Base-by-base conservation (phyloP, 2,888 invertebrate genomes). In the Tachina lurida region DNA sequence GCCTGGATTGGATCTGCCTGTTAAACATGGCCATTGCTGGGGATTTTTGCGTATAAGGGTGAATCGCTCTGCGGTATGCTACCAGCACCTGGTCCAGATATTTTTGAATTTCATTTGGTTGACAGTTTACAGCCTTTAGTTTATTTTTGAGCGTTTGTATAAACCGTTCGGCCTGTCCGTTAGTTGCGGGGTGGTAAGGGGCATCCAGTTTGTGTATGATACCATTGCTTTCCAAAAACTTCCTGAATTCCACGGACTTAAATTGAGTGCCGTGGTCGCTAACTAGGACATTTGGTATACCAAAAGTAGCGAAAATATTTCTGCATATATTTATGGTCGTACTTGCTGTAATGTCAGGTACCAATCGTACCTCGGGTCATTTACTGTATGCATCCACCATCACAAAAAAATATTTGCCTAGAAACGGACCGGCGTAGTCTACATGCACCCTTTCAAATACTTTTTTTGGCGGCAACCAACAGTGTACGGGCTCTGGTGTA, bases 221-320 rank as follows among this genome's bases (percentile, higher is more conserved):
- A 5, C 31, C 58, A 31, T 60, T 60, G 10, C 15, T n/a, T 60
- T 60, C 39, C 39, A 60, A 54, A 54, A 54, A 54, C 52, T 54
- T 54, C 10, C 19, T 17, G 52, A 54, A 54, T 54, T 54, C 52
- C 3, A 54, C 3, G 31, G 52, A 54, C 52, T 54, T 54, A 39
- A 39, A 60, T 17, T 63, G 62, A n/a, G 62, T 63, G 12, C 19
- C 43, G 43, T 63, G 17, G 17, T 43, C 62, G 31, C 31, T 31
- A 31, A 31, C 31, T 12, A 17, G 17, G 13, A 43, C 41, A 12
- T 43, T 63, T 13, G 62, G 62, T n/a, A 63, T 19, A 43, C 62
- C 43, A 63, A 63, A 43, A 7, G 3, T 10, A 17, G 43, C 15
- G 41, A 62, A 62, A n/a, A 31, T 31, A 31, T 31, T 31, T 31